A percentile compares a stretch with the other conserved stretches of the same genome.
Conservation (phyloP, 2,113 vertebrate species). For the Uropsilus gracilis region DNA sequence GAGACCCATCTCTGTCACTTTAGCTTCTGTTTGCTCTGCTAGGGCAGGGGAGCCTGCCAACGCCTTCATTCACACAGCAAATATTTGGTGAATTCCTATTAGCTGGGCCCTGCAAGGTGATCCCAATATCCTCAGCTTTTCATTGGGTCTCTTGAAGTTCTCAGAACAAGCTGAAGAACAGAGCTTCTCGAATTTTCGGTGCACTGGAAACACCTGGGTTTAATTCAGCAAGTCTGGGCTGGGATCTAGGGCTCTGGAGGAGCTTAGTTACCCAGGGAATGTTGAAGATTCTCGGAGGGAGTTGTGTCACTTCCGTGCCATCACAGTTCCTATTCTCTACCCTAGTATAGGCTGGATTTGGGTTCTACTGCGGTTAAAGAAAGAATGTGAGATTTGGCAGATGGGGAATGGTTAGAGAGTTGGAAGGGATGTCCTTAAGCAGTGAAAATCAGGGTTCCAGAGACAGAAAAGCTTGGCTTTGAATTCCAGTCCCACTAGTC, state of each 20-base stretch:
- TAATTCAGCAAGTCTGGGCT: background rate
- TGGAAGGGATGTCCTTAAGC: background rate
- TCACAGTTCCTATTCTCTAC: background rate
- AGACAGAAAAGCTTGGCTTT: background rate
- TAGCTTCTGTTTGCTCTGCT: slow-evolving; percentile 6
- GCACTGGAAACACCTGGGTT: background rate
- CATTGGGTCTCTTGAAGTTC: background rate
- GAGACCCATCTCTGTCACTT: background rate
- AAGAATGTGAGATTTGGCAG: background rate
- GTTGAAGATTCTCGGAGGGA: background rate
- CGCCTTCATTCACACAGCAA: slow-evolving; percentile 58
- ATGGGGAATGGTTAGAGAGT: background rate
- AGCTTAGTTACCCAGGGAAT: background rate
- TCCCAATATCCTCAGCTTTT: background rate
- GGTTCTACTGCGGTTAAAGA: background rate
- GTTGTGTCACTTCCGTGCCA: background rate
- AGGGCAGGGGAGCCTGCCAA: background rate
- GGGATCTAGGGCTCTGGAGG: background rate
- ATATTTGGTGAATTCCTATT: slow-evolving; percentile 67
- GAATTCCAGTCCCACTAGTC: background rate
- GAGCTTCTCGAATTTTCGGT: too few relatives aligned
- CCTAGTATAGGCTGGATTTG: background rate
- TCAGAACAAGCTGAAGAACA: background rate
- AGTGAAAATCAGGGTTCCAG: background rate
- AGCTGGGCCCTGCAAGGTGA: background rate